Evolutionary conservation across 2,888 invertebrate species (phyloP).

Genomic region (Epistrophella euchroma): DNA sequence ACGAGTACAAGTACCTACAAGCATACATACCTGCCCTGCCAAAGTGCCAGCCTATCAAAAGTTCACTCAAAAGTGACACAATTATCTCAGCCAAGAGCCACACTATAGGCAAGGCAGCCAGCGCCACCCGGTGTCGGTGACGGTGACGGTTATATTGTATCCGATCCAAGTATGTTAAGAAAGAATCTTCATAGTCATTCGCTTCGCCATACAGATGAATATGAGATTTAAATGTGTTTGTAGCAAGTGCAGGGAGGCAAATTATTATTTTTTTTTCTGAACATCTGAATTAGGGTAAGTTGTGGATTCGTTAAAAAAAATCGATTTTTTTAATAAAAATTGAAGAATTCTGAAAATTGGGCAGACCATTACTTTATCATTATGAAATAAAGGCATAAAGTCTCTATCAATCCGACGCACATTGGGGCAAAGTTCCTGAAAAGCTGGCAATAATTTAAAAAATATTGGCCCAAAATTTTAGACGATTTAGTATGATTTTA

Average conservation of each 20-base stretch:
- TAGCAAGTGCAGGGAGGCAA: slow-evolving; percentile 51
- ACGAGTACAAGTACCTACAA: slow-evolving; percentile 14
- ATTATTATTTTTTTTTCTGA: slow-evolving; percentile 11
- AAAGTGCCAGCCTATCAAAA: slow-evolving; percentile 62
- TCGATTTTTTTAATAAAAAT: too few relatives aligned
- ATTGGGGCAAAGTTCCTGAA: too few relatives aligned
- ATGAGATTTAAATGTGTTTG: slow-evolving; percentile 30
- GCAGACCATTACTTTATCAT: too few relatives aligned
- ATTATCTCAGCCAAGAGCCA: slow-evolving; percentile 45
- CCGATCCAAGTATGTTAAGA: neutral
- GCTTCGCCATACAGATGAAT: slow-evolving; percentile 32
- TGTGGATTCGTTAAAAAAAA: neutral
- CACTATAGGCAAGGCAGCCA: neutral
- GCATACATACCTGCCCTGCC: too few relatives aligned
- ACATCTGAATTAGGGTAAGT: neutral
- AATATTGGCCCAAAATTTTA: too few relatives aligned
- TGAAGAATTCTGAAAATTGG: too few relatives aligned
- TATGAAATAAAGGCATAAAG: too few relatives aligned
- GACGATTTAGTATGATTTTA: too few relatives aligned
- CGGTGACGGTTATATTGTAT: neutral
- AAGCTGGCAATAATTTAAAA: too few relatives aligned
- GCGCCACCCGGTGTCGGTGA: slow-evolving; percentile 22
- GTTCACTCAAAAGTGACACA: slow-evolving; percentile 70
- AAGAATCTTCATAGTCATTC: slow-evolving; percentile 43
- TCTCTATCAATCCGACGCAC: too few relatives aligned